Evolutionary conservation across 2,797 vertebrate genomes (phyloP).

Genomic region (Pseudochromis fuscus): DNA sequence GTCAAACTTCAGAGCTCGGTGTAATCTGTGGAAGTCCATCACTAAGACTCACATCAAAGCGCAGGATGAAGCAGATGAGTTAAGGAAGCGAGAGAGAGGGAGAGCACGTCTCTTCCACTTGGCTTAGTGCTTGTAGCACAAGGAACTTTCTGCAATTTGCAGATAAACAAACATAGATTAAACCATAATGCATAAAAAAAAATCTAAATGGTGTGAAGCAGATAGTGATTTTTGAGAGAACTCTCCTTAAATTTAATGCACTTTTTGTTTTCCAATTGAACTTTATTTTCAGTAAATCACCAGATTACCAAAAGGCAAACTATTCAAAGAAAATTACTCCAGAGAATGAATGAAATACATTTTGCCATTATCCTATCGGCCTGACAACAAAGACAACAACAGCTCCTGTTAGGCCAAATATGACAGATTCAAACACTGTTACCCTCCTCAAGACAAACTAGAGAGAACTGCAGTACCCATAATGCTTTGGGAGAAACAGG

Average conservation of each 20-base stretch:
- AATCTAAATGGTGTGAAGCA: background rate
- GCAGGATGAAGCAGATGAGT: slow-evolving; percentile 63
- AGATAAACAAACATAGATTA: background rate
- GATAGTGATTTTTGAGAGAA: background rate
- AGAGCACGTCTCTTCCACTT: slow-evolving; percentile 19
- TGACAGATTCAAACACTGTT: background rate
- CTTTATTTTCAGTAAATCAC: background rate
- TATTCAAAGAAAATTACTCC: background rate
- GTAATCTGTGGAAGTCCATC: slow-evolving; percentile 70
- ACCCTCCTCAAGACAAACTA: background rate
- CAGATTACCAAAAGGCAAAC: background rate
- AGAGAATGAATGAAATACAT: background rate
- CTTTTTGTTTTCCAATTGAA: background rate
- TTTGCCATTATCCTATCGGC: background rate
- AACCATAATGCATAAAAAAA: background rate
- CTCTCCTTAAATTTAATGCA: background rate
- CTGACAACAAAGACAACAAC: no score
- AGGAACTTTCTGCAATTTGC: slow-evolving; percentile 7
- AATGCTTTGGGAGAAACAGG: background rate
- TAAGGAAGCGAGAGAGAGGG: slow-evolving; percentile 9
- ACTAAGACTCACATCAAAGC: slow-evolving; percentile 66
- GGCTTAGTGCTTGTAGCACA: slow-evolving; percentile 12
- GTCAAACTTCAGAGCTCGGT: slow-evolving; percentile 59
- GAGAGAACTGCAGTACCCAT: background rate
- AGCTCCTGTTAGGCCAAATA: background rate